phyloP scores from a whole-genome alignment of 1,140 invertebrate species.

The Phortica variegata region DNA sequence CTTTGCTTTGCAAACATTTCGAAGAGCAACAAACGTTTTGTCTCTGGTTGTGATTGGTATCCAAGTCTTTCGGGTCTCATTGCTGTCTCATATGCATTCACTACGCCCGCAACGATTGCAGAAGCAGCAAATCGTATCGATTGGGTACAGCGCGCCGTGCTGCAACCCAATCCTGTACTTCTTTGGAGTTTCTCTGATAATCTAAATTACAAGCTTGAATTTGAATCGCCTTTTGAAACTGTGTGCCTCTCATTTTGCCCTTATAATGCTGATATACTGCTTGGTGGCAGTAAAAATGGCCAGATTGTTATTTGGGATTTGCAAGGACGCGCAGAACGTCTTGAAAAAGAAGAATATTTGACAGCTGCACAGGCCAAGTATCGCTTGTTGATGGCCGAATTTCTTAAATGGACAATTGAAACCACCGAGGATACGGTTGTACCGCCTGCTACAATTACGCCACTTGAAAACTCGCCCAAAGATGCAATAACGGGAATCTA shows the following conservation, averaged over 20 bases:
- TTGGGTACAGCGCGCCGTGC: conserved; percentile 58
- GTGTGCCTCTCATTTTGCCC: conserved; percentile 67
- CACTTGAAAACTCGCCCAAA: conserved; percentile 64
- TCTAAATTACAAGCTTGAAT: conserved; percentile 68
- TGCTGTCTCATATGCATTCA: conserved; percentile 65
- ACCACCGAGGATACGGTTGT: conserved; percentile 61
- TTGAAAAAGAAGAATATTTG: conserved; percentile 65
- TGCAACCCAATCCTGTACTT: conserved; percentile 64
- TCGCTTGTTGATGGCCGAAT: conserved; percentile 62
- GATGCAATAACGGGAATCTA: conserved; percentile 65
- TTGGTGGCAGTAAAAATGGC: conserved; percentile 73
- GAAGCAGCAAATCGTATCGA: conserved; percentile 23
- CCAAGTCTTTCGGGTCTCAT: conserved; percentile 67
- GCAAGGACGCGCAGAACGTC: conserved; percentile 65
- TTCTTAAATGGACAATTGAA: conserved; percentile 70
- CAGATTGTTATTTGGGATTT: conserved; percentile 75
- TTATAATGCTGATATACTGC: conserved; percentile 66
- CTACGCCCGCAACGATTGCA: conserved; percentile 26
- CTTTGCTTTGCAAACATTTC: conserved; percentile 54
- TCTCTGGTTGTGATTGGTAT: conserved; percentile 70
- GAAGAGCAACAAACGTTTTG: conserved; percentile 57
- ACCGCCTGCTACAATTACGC: conserved; percentile 63
- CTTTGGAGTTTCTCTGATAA: conserved; percentile 74
- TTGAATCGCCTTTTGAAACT: conserved; percentile 68
- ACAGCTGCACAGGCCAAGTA: conserved; percentile 66